Conservation (phyloP, 35 echinoderm and acorn worm genomes). For the Patiria miniata region DNA sequence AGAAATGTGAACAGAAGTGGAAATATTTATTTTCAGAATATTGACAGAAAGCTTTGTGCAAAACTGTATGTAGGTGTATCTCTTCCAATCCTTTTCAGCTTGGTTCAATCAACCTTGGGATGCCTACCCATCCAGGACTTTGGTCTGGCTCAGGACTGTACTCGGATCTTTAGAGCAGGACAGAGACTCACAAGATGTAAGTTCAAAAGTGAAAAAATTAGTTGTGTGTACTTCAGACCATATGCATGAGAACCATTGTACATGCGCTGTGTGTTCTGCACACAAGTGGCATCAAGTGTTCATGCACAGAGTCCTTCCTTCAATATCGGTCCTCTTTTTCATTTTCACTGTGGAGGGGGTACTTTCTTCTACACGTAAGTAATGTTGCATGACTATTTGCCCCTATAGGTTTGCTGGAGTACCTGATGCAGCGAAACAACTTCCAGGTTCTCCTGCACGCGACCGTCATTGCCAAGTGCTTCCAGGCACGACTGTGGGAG, state of each 20-base stretch:
- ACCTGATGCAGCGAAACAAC: constrained; percentile 42
- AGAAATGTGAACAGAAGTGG: no score
- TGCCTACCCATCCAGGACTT: constrained; percentile 77
- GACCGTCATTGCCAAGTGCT: constrained; percentile 57
- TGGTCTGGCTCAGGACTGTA: constrained; percentile 62
- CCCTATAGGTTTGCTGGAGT: constrained; percentile 58
- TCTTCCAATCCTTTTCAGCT: constrained; percentile 21
- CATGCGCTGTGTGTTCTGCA: neutral
- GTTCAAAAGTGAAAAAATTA: no score
- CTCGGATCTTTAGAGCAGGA: constrained; percentile 78
- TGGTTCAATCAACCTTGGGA: constrained; percentile 71
- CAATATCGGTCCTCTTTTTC: neutral
- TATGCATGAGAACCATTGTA: neutral
- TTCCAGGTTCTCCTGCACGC: constrained; percentile 71
- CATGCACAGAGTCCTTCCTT: neutral
- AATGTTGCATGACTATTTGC: no score
- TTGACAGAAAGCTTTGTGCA: no score
- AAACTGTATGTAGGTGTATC: no score
- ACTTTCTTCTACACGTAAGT: no score
- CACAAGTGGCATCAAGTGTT: neutral
- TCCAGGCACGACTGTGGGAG: constrained; percentile 80
- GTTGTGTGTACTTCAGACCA: neutral
- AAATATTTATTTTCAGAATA: no score
- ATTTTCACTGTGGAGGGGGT: neutral
- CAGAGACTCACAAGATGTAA: constrained; percentile 84